Evolutionary conservation across 2,888 invertebrate species (phyloP), one percentile per base, ranked within the genome.

Genomic region (Clepsis dumicolana): DNA sequence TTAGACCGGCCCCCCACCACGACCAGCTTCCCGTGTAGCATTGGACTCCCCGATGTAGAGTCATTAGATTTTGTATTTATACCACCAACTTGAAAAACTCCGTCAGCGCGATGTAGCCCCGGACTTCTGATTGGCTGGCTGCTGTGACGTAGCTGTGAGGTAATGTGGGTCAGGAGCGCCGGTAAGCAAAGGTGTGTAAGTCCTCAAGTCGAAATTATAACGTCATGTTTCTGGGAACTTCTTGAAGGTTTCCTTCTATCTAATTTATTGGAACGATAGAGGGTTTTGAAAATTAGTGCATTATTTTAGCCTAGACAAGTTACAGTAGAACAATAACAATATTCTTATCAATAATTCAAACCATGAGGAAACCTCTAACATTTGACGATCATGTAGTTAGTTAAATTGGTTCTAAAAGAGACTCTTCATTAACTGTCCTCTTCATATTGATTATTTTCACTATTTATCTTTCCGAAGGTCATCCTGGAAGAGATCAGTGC

Each of bases 11-110:
- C 80, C 84, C 79, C 78, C 80, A 79, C 80, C 73, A 70, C 66
- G 53, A 84, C 90, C 89, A 81, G 84, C 78, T 78, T 72, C 81
- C 88, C 85, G 77, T 77, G 89, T 88, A 86, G 84, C 77, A 74
- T 71, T 72, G 89, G 90, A 89, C 89, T 84, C 84, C 89, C 86
- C 75, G 70, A 0, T 0, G 0, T 0, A 1, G 16, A 24, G 4
- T 10, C 10, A 1, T 7, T 10, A 59, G 12, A 2, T 16, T n/a
- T 75, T 73, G 74, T 80, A 81, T 86, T 78, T 83, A 83, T 83
- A 64, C 75, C 54, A 62, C 64, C 5, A 0, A 3, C 14, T n/a
- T 25, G 16, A 71, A 80, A 87, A 84, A 86, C 78, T 73, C 64
- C 52, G 57, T 32, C 53, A 71, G 44, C 70, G 74, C 69, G 73